These are phyloP conservation scores for Monochamus saltuarius DNA, from an alignment of 1,140 invertebrate species.

Conservation along the genomic window DNA sequence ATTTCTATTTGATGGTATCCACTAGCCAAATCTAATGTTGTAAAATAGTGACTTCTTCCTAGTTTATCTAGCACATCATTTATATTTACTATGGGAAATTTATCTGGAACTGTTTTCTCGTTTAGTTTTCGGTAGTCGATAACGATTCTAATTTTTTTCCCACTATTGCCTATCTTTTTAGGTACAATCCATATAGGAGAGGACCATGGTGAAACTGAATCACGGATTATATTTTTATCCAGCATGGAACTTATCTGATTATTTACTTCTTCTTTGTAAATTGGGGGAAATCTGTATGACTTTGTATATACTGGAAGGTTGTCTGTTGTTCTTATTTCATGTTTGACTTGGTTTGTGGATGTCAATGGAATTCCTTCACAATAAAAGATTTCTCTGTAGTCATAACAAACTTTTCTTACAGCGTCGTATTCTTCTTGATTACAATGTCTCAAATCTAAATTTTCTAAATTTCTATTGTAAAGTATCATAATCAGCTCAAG, in stretches of 20 bases:
- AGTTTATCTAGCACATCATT: constrained; percentile 1
- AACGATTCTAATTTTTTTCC: too few relatives aligned
- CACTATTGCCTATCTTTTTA: too few relatives aligned
- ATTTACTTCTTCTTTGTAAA: constrained; percentile 11
- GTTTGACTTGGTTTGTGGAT: constrained; percentile 18
- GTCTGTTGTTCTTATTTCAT: constrained; percentile 21
- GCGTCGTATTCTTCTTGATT: constrained; percentile 22
- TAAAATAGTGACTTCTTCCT: constrained; percentile 4
- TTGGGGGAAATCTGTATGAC: constrained; percentile 8
- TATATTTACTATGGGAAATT: not conserved
- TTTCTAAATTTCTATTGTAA: constrained; percentile 18
- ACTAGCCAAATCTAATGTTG: not conserved
- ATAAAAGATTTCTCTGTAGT: constrained; percentile 23
- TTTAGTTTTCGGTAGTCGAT: not conserved
- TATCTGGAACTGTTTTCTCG: not conserved
- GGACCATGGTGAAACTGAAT: too few relatives aligned
- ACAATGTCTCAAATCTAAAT: constrained; percentile 13
- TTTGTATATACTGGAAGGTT: not conserved
- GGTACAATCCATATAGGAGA: too few relatives aligned
- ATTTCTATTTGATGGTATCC: too few relatives aligned
- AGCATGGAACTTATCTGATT: not conserved
- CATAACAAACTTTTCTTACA: constrained; percentile 12
- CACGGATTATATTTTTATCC: not conserved
- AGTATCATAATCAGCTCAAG: not conserved
- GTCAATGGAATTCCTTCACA: constrained; percentile 11